Percentiles rank a stretch among this genome's conserved stretches.
phyloP scores from a whole-genome alignment of 2,888 invertebrate species.

The Acanthopleura granulata region DNA sequence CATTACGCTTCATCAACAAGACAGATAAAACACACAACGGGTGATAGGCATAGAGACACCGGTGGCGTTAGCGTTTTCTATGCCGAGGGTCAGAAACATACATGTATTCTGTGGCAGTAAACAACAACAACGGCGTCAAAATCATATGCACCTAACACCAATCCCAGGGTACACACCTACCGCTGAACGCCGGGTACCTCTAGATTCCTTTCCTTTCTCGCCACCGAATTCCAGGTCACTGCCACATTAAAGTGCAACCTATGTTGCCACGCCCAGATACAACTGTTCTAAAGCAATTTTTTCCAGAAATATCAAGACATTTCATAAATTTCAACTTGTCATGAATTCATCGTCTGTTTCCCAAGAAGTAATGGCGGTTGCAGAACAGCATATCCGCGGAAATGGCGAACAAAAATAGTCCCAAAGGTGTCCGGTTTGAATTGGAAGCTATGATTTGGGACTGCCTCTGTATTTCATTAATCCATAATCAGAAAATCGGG shows the following conservation, averaged over 20 bases:
- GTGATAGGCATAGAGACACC: too few relatives aligned
- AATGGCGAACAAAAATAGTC: background rate
- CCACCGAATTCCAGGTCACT: background rate
- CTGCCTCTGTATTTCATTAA: too few relatives aligned
- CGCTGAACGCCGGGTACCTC: background rate
- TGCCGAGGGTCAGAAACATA: too few relatives aligned
- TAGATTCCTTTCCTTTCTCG: background rate
- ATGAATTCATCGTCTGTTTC: constrained; percentile 5
- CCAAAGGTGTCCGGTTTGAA: background rate
- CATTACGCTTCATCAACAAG: too few relatives aligned
- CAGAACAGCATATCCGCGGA: background rate
- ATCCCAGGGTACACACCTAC: constrained; percentile 1
- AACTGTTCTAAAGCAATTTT: background rate
- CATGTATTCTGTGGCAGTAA: background rate
- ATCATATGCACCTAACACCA: background rate
- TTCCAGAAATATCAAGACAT: constrained; percentile 10
- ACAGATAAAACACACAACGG: too few relatives aligned
- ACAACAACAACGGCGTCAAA: constrained; percentile 1
- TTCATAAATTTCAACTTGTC: constrained; percentile 3
- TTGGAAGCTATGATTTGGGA: too few relatives aligned
- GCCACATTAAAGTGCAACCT: constrained; percentile 1
- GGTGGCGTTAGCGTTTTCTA: too few relatives aligned
- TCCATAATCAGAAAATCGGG: too few relatives aligned
- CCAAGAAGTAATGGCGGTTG: background rate
- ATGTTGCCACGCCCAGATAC: background rate